phyloP scores from a whole-genome alignment of 2,797 vertebrate species.

The Muscicapa comitata region DNA sequence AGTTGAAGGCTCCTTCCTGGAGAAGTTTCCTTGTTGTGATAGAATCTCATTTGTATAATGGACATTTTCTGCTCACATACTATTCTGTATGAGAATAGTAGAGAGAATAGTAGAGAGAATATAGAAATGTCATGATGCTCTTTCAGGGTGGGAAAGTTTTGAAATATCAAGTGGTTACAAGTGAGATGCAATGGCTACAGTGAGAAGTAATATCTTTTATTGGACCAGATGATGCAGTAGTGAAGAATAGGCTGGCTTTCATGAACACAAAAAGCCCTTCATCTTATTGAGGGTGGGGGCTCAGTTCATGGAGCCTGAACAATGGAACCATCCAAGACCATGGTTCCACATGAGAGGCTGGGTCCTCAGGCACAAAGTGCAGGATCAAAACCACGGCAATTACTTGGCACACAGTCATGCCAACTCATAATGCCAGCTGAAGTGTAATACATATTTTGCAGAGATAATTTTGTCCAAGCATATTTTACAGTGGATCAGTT shows the following conservation, averaged over 20 bases:
- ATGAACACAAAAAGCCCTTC: neutral
- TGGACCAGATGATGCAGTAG: neutral
- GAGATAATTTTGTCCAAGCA: neutral
- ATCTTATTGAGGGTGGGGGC: neutral
- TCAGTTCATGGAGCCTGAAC: neutral
- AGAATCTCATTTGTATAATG: neutral
- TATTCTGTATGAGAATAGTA: too few species aligned
- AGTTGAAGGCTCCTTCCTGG: neutral
- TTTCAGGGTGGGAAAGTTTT: neutral
- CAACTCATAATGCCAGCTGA: neutral
- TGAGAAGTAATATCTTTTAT: slow-evolving; percentile 11
- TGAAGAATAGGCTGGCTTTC: slow-evolving; percentile 10
- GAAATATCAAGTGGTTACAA: neutral
- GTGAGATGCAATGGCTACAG: neutral
- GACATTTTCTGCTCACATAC: neutral
- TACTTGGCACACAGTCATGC: neutral
- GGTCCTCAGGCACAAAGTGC: neutral
- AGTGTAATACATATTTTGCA: neutral
- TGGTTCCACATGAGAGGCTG: neutral
- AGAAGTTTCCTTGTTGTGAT: neutral
- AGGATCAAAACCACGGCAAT: neutral
- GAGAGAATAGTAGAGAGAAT: neutral
- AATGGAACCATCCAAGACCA: neutral
- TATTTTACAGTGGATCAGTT: neutral
- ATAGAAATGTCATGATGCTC: neutral